Base-by-base conservation (phyloP, 2,888 invertebrate species). In the Trachelus iudaicus region DNA sequence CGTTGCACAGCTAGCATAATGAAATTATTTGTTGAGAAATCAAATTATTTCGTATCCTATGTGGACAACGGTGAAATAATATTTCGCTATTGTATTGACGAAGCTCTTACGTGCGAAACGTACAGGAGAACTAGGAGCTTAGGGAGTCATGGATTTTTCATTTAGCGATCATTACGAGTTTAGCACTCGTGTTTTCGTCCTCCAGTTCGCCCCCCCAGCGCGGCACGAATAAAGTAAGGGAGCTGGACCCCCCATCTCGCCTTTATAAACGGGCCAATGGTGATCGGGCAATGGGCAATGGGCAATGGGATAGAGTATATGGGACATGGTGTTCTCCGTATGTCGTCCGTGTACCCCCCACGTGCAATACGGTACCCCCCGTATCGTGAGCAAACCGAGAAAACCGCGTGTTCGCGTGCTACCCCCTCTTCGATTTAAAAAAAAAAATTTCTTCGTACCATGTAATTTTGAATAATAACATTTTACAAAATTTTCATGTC, bases 181-280 rank as follows among this genome's bases (percentile, higher is more conserved):
- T 89, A 86, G 87, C 87, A 89, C 89, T 87, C 89, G 86, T 89
- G 88, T 89, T 88, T 88, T 88, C 86, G 84, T 87, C 84, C 84
- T 84, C 83, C 85, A 85, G 84, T 85, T 86, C 81, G 83, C 84
- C 83, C 86, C 86, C 86, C 83, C 84, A 85, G 86, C 83, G 86
- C 82, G 86, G 84, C 76, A 77, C 81, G 85, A 83, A 84, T 83
- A 83, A 86, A 85, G 87, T 84, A 85, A 85, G 83, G 86, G 85
- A 81, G 81, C 81, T 79, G 76, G 90, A 90, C 90, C 91, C 91
- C 91, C 91, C 90, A 91, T 88, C 87, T 87, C 79, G 91, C 87
- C 84, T 90, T 91, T 91, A 91, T 91, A 83, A 88, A 83, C 79
- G 85, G 84, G 83, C 87, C 88, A 87, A 90, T 87, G 87, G 87